Base-by-base conservation (phyloP, 2,888 invertebrate genomes). In the Chrysina gloriosa region DNA sequence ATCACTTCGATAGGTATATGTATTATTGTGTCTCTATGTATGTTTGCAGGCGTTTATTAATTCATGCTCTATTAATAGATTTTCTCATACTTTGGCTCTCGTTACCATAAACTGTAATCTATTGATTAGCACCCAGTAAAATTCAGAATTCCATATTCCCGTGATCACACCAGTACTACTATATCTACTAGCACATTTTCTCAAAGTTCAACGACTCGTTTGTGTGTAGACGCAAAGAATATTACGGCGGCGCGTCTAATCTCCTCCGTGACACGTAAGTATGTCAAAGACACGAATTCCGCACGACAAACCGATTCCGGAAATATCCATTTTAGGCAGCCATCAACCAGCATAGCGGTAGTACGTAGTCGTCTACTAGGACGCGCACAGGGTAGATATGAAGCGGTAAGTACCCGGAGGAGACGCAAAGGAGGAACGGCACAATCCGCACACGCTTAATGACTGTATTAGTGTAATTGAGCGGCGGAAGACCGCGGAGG, bases 381-480 rank as follows among this genome's bases (percentile, higher is more conserved):
- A 23, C 42, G 42, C 19, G 45, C 19, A 50, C 11, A 50, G 50
- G 11, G 16, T 23, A 50, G 25, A 11, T 11, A 27, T 45, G 14
- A 4, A 27, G 19, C 47, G 23, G 42, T 23, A 58, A 39, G 58
- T 39, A 23, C n/a, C 19, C 16, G 36, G 29, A 21, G 23, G 39
- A 58, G 39, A 6, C 39, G 56, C 36, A 56, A 56, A 56, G 56
- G 56, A 56, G 36, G 36, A 56, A 56, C 58, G 39, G 39, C 39
- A 58, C 39, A 58, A 58, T 58, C 58, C 58, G 58, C 58, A 58
- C 58, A 58, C 58, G 39, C 58, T 58, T 58, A 58, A 58, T 58
- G 58, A 58, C 58, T 42, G 58, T 58, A 58, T 58, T 58, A 58
- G 58, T 58, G 58, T 58, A 58, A 58, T 58, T 58, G 58, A 58